Conservation (phyloP, 2,888 invertebrate genomes). For the Molanna angustata region DNA sequence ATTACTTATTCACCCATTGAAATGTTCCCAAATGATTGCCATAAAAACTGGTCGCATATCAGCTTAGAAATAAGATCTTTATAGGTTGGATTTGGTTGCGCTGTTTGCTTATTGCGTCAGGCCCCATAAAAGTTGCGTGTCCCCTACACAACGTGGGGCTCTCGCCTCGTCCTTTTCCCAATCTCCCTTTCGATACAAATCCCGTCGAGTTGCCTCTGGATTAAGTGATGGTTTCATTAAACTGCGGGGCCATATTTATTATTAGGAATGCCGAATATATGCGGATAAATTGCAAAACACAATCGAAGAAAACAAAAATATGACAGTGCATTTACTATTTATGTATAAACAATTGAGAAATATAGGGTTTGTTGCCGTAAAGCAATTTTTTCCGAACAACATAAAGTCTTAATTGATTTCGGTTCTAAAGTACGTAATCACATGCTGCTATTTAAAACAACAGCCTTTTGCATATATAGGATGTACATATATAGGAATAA, state of each 20-base stretch:
- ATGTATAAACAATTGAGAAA: no score
- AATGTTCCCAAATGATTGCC: constrained; percentile 31
- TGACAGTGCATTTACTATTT: no score
- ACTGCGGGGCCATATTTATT: constrained; percentile 18
- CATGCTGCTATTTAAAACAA: no score
- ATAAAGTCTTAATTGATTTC: no score
- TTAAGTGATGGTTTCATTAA: constrained; percentile 31
- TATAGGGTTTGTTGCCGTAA: no score
- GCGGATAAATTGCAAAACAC: no score
- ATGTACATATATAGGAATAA: no score
- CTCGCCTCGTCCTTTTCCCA: constrained; percentile 9
- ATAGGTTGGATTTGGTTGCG: constrained; percentile 20
- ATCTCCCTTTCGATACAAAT: constrained; percentile 16
- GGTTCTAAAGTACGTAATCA: no score
- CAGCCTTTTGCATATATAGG: no score
- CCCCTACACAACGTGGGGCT: constrained; percentile 8
- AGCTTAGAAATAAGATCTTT: constrained; percentile 32
- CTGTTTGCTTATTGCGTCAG: constrained; percentile 19
- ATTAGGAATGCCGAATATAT: background rate
- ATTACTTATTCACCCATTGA: constrained; percentile 18
- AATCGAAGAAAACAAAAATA: no score
- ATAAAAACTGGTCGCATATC: constrained; percentile 31
- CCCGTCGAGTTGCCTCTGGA: constrained; percentile 14
- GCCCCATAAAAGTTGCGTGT: constrained; percentile 28
- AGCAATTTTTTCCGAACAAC: no score